phyloP scores from a whole-genome alignment of 2,888 invertebrate genomes.

The Sminthurides aquaticus region DNA sequence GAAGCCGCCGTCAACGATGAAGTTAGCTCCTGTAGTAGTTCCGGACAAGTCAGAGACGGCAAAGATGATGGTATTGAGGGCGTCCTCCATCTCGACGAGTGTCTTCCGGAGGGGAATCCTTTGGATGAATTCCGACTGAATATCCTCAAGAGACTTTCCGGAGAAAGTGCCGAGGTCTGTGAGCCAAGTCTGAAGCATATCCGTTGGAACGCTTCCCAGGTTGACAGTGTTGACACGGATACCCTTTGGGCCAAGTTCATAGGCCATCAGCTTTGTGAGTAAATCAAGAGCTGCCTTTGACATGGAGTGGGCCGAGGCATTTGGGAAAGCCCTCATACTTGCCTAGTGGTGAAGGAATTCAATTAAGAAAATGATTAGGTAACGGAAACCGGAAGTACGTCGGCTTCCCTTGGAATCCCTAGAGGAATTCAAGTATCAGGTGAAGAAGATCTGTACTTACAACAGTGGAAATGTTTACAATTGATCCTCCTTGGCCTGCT shows the following conservation, averaged over 20 bases:
- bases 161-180: constrained; percentile 7
- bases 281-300: constrained; percentile 52
- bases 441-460: no score
- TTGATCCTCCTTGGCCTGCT: constrained; percentile 47
- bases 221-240: constrained; percentile 53
- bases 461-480: constrained; percentile 51
- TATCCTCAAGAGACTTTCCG: constrained; percentile 13
- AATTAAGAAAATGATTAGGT: background rate
- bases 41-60: constrained; percentile 49
- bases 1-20: constrained; percentile 50
- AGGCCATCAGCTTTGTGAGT: constrained; percentile 50
- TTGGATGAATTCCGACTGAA: constrained; percentile 10
- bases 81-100: constrained; percentile 48
- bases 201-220: constrained; percentile 52
- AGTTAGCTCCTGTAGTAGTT: constrained; percentile 48
- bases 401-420: no score
- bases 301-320: constrained; percentile 11
- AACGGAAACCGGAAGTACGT: no score
- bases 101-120: constrained; percentile 22
- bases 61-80: constrained; percentile 50
- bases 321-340: constrained; percentile 11
- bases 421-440: no score
- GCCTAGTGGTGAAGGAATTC: constrained; percentile 1
- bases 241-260: constrained; percentile 50
- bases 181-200: constrained; percentile 45